Base-by-base conservation (phyloP, 1,140 invertebrate genomes). In the Drosophila pectinifera region DNA sequence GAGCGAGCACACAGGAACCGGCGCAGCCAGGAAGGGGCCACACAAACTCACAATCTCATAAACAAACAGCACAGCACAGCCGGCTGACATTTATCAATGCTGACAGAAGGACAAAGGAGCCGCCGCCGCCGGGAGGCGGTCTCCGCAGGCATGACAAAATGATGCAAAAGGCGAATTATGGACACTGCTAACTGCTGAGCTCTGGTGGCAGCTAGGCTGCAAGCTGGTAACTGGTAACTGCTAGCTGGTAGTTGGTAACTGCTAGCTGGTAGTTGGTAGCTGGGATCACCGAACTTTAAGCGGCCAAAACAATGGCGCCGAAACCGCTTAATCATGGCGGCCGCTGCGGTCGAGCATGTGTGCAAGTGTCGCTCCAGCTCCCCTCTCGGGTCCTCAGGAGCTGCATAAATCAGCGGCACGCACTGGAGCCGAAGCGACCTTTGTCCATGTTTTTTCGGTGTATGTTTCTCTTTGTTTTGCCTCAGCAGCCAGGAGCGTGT, bases 321-420 rank as follows among this genome's bases (percentile, higher is more conserved):
- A 91, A 86, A 91, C 88, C 88, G 89, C 88, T 91, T 91, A 81
- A 91, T 91, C 88, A 91, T 91, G 77, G 59, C 78, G 62, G 63
- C 83, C 64, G 77, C 56, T 86, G 82, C 57, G 83, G 78, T 74
- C 64, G 83, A 78, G 85, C 80, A 78, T 85, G 80, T 89, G 84
- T 85, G 63, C 45, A 28, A 67, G 73, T 53, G 34, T 31, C 26
- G 46, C 26, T 24, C 36, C 48, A 24, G 20, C 45, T 56, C 36
- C 20, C 28, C 53, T 16, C 61, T 57, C 18, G 6, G 36, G 34
- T 56, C 43, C 34, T 24, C 68, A 72, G 72, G 65, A 81, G 59
- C 58, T 59, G 63, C 73, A 90, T 90, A 90, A 90, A 90, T 90
- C 86, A 90, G 79, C 55, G 51, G 48, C 79, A 79, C 83, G 67